Base-by-base conservation (phyloP, 2,113 vertebrate species). In the Cromileptes altivelis region DNA sequence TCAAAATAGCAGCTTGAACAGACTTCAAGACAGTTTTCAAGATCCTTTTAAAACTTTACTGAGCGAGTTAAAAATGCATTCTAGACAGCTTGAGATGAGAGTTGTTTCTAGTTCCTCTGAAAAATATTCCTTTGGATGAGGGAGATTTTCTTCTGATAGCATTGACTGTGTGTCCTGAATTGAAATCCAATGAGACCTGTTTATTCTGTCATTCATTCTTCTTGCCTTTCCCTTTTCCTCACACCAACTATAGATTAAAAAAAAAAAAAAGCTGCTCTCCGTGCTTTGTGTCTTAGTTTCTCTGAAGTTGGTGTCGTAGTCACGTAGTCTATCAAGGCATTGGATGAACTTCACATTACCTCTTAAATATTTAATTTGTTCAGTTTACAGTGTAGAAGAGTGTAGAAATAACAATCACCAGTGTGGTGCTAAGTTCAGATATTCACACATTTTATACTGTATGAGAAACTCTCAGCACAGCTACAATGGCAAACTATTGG, bases 1-100 rank as follows among this genome's bases (percentile, higher is more conserved):
- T 81, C 64, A 85, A 63, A 70, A 6, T 37, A 37, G 6, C 33
- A 37, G 33, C 6, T 37, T 37, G 33, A 37, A 37, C 33, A 37
- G 33, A 37, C 33, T 37, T 37, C 33, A 37, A 37, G 33, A 37
- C 33, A 37, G 33, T 45, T 69, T 75, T 40, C 18, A 81, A 57
- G 60, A 69, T 15, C 30, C 17, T n/a, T 55, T 80, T 77, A 78
- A 88, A 82, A 82, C 56, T 80, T 78, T 21, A 82, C 18, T 37
- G 15, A 52, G 25, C 47, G 40, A 40, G 42, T 85, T 71, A 75
- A 80, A 81, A 78, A 72, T 65, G 25, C 61, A 81, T 40, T 72
- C 12, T 7, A 21, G 33, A 69, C 60, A 80, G 65, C 60, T 69
- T 47, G 33, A 72, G 61, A 52, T 37, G 37, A 78, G 53, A 84